A percentile compares a stretch with the other conserved stretches of the same genome.
These are phyloP conservation scores for Sigmodon hispidus DNA, from an alignment of 2,113 vertebrate genomes.

Conservation along the genomic window DNA sequence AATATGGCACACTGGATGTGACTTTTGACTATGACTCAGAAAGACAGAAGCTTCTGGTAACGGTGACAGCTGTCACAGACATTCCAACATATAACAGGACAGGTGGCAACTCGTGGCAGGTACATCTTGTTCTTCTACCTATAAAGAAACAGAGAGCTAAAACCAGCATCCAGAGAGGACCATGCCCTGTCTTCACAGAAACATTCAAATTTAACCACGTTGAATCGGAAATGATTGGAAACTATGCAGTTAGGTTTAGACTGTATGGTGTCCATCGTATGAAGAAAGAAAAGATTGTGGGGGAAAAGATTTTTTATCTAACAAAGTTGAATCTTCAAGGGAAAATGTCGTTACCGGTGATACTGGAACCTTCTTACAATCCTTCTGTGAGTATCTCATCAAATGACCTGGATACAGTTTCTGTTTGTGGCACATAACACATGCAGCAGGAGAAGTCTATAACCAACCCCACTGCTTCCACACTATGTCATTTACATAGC, in stretches of 20 bases:
- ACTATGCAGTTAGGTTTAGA: conserved; percentile 96
- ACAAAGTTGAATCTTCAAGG: conserved; percentile 99
- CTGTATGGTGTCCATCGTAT: conserved; percentile 95
- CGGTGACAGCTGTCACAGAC: conserved; percentile 96
- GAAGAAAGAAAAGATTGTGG: conserved; percentile 98
- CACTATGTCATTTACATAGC: neutral
- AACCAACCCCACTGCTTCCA: neutral
- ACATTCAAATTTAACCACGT: conserved; percentile 96
- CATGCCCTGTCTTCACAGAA: conserved; percentile 96
- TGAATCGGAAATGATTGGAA: conserved; percentile 97
- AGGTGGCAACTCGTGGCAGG: conserved; percentile 97
- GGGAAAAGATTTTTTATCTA: conserved; percentile 98
- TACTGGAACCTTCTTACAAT: conserved; percentile 94
- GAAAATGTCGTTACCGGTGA: conserved; percentile 96
- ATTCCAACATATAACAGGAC: conserved; percentile 92
- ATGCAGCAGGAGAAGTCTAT: neutral
- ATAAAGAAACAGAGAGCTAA: conserved; percentile 97
- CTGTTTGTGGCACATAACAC: neutral
- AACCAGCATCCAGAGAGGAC: conserved; percentile 94
- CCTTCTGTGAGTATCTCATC: conserved; percentile 92
- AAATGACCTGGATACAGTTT: conserved; percentile 58
- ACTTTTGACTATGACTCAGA: conserved; percentile 96
- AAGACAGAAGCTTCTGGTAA: conserved; percentile 95
- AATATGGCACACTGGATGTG: conserved; percentile 96
- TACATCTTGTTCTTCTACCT: conserved; percentile 97